Percentiles rank a stretch among this genome's conserved stretches.
These are phyloP conservation scores for Dendrolimus houi DNA, from an alignment of 2,888 invertebrate genomes.

Conservation along the genomic window DNA sequence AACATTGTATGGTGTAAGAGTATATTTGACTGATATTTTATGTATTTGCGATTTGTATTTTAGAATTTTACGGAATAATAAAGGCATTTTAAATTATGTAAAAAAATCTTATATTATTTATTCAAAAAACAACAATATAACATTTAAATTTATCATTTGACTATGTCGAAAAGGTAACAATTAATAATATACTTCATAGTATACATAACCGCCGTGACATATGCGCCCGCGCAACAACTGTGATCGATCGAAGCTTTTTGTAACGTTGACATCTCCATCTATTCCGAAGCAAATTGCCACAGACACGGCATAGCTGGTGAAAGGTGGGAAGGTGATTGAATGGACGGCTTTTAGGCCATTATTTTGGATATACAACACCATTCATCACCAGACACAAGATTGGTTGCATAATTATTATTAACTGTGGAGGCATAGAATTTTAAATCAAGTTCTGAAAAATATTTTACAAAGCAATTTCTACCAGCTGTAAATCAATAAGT, in stretches of 20 bases:
- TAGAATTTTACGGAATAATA: too few species aligned
- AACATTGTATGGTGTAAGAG: too few species aligned
- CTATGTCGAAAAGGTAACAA: not conserved
- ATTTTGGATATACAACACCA: constrained; percentile 60
- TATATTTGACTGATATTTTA: too few species aligned
- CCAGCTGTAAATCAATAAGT: too few species aligned
- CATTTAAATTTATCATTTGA: not conserved
- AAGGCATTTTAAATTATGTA: too few species aligned
- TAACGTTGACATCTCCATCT: constrained; percentile 69
- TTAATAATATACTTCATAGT: not conserved
- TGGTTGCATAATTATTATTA: not conserved
- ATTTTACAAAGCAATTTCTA: not conserved
- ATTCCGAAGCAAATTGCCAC: constrained; percentile 65
- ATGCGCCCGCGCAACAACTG: constrained; percentile 49
- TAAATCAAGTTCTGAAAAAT: not conserved
- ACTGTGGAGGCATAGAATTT: not conserved
- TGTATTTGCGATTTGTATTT: too few species aligned
- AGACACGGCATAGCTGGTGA: constrained; percentile 25
- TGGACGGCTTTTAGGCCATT: constrained; percentile 46
- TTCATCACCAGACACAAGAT: constrained; percentile 42
- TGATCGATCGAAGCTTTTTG: constrained; percentile 73
- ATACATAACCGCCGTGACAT: constrained; percentile 28
- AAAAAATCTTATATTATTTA: not conserved
- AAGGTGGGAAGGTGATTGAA: constrained; percentile 58
- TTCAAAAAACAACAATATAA: not conserved